Evolutionary conservation across 2,888 invertebrate genomes (phyloP).

Genomic region (Norana najaformis): DNA sequence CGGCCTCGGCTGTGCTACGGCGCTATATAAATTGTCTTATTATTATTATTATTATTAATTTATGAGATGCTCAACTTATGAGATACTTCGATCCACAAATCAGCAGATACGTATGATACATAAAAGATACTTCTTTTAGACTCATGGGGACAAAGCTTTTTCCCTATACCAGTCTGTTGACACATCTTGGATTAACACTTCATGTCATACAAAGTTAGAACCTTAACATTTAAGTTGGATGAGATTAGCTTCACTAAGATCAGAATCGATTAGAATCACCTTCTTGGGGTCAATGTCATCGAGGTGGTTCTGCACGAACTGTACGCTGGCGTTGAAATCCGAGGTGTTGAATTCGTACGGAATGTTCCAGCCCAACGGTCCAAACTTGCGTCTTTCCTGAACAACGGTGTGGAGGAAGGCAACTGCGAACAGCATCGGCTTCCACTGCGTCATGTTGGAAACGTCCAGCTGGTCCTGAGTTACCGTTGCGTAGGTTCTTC

Average conservation of each 20-base stretch:
- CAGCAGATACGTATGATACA: too few species aligned
- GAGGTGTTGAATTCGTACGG: slow-evolving; percentile 52
- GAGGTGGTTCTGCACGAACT: slow-evolving; percentile 53
- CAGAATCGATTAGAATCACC: slow-evolving; percentile 48
- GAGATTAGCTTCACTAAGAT: background rate
- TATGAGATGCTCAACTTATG: too few species aligned
- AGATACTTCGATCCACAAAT: too few species aligned
- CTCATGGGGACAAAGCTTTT: too few species aligned
- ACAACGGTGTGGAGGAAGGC: slow-evolving; percentile 86
- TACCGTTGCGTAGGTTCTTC: slow-evolving; percentile 76
- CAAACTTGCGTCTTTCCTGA: slow-evolving; percentile 63
- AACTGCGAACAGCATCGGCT: slow-evolving; percentile 79
- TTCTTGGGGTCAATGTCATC: slow-evolving; percentile 62
- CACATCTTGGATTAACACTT: background rate
- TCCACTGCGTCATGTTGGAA: slow-evolving; percentile 77
- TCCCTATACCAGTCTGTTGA: background rate
- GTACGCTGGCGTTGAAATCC: slow-evolving; percentile 50
- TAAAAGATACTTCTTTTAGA: background rate
- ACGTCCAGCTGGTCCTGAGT: slow-evolving; percentile 83
- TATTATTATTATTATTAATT: too few species aligned
- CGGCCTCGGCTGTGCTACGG: too few species aligned
- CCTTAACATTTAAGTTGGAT: background rate
- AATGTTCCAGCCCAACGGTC: slow-evolving; percentile 56
- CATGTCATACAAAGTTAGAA: background rate
- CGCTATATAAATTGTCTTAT: too few species aligned